phyloP scores from a whole-genome alignment of 1,140 invertebrate genomes.

The Melipona quadrifasciata region DNA sequence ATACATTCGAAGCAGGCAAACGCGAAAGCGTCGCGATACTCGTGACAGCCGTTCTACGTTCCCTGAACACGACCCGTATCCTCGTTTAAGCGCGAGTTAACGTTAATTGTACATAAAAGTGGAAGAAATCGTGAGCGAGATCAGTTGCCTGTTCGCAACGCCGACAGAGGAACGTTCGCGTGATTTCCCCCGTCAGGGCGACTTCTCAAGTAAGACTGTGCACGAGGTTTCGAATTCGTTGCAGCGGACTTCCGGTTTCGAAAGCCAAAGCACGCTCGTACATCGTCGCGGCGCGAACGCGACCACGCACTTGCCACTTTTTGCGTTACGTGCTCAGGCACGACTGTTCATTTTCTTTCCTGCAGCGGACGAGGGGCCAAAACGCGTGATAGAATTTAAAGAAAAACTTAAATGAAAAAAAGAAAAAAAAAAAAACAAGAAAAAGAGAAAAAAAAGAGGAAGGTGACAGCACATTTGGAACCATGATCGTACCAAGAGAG shows the following conservation, averaged over 20 bases:
- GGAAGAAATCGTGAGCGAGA: not conserved
- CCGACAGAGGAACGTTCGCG: not conserved
- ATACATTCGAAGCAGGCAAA: not conserved
- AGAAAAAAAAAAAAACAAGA: not conserved
- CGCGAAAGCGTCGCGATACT: not conserved
- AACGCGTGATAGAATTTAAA: conserved; percentile 68
- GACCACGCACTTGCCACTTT: conserved; percentile 19
- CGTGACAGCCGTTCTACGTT: not conserved
- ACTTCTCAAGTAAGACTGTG: conserved; percentile 29
- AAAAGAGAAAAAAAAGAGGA: not conserved
- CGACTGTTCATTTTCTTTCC: conserved; percentile 56
- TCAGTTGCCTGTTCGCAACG: conserved; percentile 16
- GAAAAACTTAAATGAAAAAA: not conserved
- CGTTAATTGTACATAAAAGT: conserved; percentile 36
- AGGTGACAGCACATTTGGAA: conserved; percentile 59
- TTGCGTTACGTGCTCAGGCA: conserved; percentile 31
- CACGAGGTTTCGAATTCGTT: conserved; percentile 21
- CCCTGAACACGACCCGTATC: not conserved
- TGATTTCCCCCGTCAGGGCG: not conserved
- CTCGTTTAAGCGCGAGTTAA: conserved; percentile 12
- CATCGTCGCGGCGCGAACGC: conserved; percentile 1
- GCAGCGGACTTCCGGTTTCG: not conserved
- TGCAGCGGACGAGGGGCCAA: conserved; percentile 73
- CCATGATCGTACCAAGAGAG: conserved; percentile 56
- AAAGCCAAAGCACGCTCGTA: not conserved